Evolutionary conservation across 2,888 invertebrate genomes (phyloP), one percentile per base, ranked within the genome.

Genomic region (Chironomus riparius): DNA sequence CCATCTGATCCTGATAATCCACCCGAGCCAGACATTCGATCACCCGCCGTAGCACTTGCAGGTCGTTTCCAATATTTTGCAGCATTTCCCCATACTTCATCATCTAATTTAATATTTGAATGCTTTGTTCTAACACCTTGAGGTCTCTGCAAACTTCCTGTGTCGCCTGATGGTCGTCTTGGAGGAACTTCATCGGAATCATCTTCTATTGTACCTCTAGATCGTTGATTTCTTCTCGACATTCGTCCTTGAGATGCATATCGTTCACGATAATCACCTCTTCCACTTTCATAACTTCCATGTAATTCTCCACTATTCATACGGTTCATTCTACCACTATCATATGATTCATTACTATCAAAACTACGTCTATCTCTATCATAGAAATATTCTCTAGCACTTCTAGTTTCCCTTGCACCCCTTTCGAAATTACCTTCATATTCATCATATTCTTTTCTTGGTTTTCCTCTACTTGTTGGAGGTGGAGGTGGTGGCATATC

Each of bases 21-120:
- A 77, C 80, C 80, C n/a, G 83, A 65, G 80, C 75, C 77, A 38
- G 70, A 65, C 38, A 74, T 22, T 24, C 74, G 47, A n/a, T 74
- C 74, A 22, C 47, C 74, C 47, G 72, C 88, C 0, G 87, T 86
- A 1, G 87, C 87, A 80, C 88, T 88, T 15, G 86, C 85, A 1
- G 88, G 88, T 68, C 88, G 82, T 65, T 87, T 87, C 87, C 87
- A 87, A 50, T 82, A 80, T 70, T 84, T 84, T 76, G 83, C 83
- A 0, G 81, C 81, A 3, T 82, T 80, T 56, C 82, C 82, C 82
- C 76, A 12, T 10, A 48, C 48, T 28, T 76, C 73, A 47, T 70
- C 71, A 62, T 48, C 61, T 50, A 5, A 6, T 21, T 47, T 3
- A 13, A n/a, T 47, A 47, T 56, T 38, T n/a, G 22, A 61, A 47